These are phyloP conservation scores for Plutella xylostella DNA, from an alignment of 2,888 invertebrate genomes.

Conservation along the genomic window DNA sequence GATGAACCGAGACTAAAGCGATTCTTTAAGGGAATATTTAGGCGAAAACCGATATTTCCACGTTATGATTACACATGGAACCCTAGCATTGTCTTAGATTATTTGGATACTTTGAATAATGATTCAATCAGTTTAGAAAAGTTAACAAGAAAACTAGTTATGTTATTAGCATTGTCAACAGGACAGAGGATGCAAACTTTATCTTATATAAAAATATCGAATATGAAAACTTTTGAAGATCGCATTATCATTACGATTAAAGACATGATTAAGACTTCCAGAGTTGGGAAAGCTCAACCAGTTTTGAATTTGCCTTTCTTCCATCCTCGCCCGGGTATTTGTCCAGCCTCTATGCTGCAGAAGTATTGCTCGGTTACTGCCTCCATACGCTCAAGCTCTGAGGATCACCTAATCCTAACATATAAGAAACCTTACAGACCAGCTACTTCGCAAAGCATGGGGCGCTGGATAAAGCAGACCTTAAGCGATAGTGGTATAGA, in stretches of 20 bases:
- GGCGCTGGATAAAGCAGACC: neutral
- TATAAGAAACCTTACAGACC: neutral
- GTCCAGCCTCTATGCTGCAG: constrained; percentile 10
- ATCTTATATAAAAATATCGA: neutral
- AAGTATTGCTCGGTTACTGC: neutral
- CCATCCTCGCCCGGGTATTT: neutral
- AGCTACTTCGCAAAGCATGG: neutral
- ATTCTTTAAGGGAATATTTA: neutral
- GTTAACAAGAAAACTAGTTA: neutral
- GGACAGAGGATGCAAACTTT: neutral
- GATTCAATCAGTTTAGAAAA: neutral
- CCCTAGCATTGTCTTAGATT: neutral
- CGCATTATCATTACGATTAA: neutral
- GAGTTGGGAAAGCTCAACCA: neutral
- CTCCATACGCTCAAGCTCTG: neutral
- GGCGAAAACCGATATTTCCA: neutral
- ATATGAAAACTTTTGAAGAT: neutral
- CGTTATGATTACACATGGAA: neutral
- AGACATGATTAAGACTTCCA: neutral
- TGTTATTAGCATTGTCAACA: neutral
- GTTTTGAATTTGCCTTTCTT: neutral
- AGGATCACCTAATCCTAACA: constrained; percentile 8
- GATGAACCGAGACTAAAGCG: neutral
- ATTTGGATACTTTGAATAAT: neutral
- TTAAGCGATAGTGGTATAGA: neutral